Evolutionary conservation across 2,113 vertebrate genomes (phyloP), one percentile per base, ranked within the genome.

Genomic region (Neodontobutis hainanensis): DNA sequence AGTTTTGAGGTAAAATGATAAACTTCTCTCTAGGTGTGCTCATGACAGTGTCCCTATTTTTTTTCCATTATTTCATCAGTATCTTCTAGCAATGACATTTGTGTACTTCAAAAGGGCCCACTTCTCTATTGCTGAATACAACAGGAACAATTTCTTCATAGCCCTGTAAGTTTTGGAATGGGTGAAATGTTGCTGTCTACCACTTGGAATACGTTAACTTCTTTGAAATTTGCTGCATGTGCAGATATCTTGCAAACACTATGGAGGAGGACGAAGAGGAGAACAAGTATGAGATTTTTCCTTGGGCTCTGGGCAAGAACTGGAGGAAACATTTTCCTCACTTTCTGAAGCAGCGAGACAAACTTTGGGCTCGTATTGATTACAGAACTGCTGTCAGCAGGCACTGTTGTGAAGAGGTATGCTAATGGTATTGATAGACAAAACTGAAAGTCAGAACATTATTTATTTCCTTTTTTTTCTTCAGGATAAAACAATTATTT

Each of bases 241-340:
- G 6, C 80, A 99, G 97, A 53, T 98, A 99, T 85, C 92, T 99
- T 50, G 97, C 97, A 65, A 96, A 99, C 87, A 96, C 95, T 63
- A 95, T 99, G 93, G 97, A 99, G 92, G 97, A 99, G 90, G 97
- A 99, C 5, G 93, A 97, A 61, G 95, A 97, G 88, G 94, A 96
- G 89, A 89, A 77, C 43, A 99, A 95, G 81, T 96, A 97, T 85
- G 96, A 98, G 81, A 98, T 99, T 83, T 99, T 99, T 70, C 95
- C 96, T 5, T 99, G 97, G 97, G 96, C 95, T 60, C 87, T 99
- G 85, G 96, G 97, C 65, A 95, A 93, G 90, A 90, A 87, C 52
- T 99, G 96, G 97, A 95, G 91, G 87, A 96, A 93, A 68, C 78
- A 91, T 55, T 96, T 96, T 75, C 92, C 94, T 36, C 75, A 86